These are phyloP conservation scores for Chromoteleia sp. DNA, from an alignment of 2,888 invertebrate genomes.

Conservation along the genomic window DNA sequence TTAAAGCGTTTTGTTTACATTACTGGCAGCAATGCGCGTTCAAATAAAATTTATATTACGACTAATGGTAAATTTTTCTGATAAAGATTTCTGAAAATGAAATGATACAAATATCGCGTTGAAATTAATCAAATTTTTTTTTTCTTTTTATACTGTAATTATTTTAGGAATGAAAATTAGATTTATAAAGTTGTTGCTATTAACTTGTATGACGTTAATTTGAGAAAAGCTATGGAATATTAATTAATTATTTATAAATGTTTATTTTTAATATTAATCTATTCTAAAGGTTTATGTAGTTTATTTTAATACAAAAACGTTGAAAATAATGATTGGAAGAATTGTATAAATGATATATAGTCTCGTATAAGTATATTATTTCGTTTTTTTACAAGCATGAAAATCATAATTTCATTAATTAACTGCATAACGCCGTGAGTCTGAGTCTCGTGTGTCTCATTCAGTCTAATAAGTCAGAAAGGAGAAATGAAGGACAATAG, in stretches of 20 bases:
- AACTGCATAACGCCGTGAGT: background rate
- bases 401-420: slow-evolving; percentile 1
- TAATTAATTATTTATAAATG: too few relatives aligned
- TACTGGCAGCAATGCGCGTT: background rate
- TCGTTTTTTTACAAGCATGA: background rate
- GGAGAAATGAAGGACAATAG: background rate
- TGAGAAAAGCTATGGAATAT: too few relatives aligned
- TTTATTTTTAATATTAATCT: too few relatives aligned
- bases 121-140: background rate
- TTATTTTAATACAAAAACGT: too few relatives aligned
- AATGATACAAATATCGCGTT: background rate
- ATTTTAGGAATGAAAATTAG: too few relatives aligned
- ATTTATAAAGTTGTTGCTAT: too few relatives aligned
- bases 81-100: slow-evolving; percentile 1
- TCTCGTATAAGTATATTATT: background rate
- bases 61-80: too few relatives aligned
- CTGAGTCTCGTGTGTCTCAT: background rate
- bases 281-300: too few relatives aligned
- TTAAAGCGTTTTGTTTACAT: slow-evolving; percentile 31
- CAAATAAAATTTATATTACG: background rate
- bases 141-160: too few relatives aligned
- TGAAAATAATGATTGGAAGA: too few relatives aligned
- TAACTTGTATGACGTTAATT: too few relatives aligned
- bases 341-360: too few relatives aligned
- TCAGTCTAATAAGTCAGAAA: background rate